Evolutionary conservation across 2,113 vertebrate genomes (phyloP), one percentile per base, ranked within the genome.

Genomic region (Rhynchomys soricoides): DNA sequence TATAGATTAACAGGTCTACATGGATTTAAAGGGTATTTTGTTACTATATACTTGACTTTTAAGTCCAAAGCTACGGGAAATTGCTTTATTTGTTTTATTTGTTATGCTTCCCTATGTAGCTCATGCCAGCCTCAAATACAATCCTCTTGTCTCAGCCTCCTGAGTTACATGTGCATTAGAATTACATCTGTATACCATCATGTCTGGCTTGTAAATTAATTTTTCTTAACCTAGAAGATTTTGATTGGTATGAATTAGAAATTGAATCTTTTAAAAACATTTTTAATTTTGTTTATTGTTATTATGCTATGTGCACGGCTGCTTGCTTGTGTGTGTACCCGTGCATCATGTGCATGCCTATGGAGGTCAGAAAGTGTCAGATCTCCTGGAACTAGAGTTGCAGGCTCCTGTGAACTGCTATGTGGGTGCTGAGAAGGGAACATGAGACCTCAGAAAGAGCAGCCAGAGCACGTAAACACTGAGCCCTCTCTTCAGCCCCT

Each of bases 31-130:
- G n/a, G 21, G 1, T 81, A 79, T 86, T 19, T 55, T 29, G 70
- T n/a, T 26, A 95, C 85, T 71, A 82, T 85, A 57, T 16, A 89
- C 57, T 96, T 89, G 34, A 75, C 59, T 93, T 9, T 83, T 95
- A 77, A 89, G 50, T 68, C 15, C 59, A 93, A 91, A 93, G 87
- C 19, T 29, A 92, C 17, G 82, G 15, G 64, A 57, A 40, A 73
- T 50, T 50, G 26, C 37, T 74, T 89, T 89, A 26, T 40, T 57
- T 88, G 15, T 55, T 71, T 34, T 88, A 21, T 57, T 55, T 86
- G 9, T 66, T 86, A 8, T 22, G 4, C 21, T 4, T 43, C 16
- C 8, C 70, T 89, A 89, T 22, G n/a, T 59, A 59, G 9, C 17
- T 7, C 68, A 89, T n/a, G 40, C 70, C 43, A 43, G 52, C 4